Conservation (phyloP, 92 coral and sea anemone species). For the Nematostella vectensis region DNA sequence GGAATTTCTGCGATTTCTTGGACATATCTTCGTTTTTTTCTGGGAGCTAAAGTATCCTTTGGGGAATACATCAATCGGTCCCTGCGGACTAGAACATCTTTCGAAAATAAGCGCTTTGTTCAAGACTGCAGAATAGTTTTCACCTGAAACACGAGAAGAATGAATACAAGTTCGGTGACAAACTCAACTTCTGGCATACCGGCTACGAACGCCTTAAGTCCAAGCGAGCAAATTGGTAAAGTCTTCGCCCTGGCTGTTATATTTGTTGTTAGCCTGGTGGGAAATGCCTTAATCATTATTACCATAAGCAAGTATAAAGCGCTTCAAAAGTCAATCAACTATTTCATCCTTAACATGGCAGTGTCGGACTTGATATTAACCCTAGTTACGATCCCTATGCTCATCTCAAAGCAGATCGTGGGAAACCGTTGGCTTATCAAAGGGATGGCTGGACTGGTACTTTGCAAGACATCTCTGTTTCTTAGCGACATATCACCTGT, state of each 20-base stretch:
- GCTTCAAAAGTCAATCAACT: slow-evolving; percentile 17
- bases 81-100: too few species aligned
- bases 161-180: too few species aligned
- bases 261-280: neutral
- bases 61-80: too few species aligned
- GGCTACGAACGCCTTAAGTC: too few species aligned
- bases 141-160: too few species aligned
- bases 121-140: too few species aligned
- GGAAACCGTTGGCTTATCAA: neutral
- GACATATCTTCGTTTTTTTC: too few species aligned
- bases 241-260: neutral
- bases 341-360: slow-evolving; percentile 25
- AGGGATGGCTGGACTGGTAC: neutral
- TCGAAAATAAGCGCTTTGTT: too few species aligned
- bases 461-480: slow-evolving; percentile 10
- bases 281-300: slow-evolving; percentile 4
- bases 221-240: neutral
- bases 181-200: too few species aligned
- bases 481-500: slow-evolving; percentile 5
- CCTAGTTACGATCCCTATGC: neutral
- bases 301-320: slow-evolving; percentile 6
- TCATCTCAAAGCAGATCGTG: neutral
- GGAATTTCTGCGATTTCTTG: too few species aligned
- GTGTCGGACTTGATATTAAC: slow-evolving; percentile 13
- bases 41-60: too few species aligned